Base-by-base conservation (phyloP, 2,888 invertebrate species). In the Leucophenga montana region DNA sequence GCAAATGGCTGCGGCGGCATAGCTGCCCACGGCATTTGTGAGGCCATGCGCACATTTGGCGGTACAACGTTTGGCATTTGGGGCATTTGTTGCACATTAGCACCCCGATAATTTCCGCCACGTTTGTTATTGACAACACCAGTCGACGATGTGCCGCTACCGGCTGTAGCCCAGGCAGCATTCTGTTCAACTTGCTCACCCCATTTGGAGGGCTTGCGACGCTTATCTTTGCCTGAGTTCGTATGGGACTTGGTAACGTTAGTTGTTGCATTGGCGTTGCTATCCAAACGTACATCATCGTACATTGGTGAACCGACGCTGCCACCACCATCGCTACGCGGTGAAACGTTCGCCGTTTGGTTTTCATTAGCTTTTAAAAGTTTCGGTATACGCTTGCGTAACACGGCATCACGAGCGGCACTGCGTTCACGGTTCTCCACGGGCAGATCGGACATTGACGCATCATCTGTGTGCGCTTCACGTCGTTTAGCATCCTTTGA, bases 401-500 rank as follows among this genome's bases (percentile, higher is more conserved):
- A 72, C 39, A 87, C 78, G 5, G 87, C 85, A 16, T 90, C 89
- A 73, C 90, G 90, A 46, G 89, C 88, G 27, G 90, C 89, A 71
- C 89, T 88, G 3, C 86, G 77, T 20, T 85, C 85, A 16, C 74
- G 1, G 18, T 80, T 79, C 6, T 73, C 78, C 8, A n/a, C 59
- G 1, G 2, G 22, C 20, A 22, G 18, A 22, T 57, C 56, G 4
- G 9, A 14, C 8, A 8, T 5, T 20, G 46, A 22, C 22, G 9
- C 20, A 48, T 64, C 75, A 64, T 77, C 79, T 5, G 76, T 75
- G 27, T 79, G 76, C 0, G 92, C 92, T 71, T 94, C 94, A 48
- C 92, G 92, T 62, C 93, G 91, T 78, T 94, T 93, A 0, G 94
- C 94, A 70, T 95, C 95, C 71, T 93, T 92, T 3, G 95, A 88